phyloP scores from a whole-genome alignment of 2,113 vertebrate genomes.

The Tursiops truncatus region DNA sequence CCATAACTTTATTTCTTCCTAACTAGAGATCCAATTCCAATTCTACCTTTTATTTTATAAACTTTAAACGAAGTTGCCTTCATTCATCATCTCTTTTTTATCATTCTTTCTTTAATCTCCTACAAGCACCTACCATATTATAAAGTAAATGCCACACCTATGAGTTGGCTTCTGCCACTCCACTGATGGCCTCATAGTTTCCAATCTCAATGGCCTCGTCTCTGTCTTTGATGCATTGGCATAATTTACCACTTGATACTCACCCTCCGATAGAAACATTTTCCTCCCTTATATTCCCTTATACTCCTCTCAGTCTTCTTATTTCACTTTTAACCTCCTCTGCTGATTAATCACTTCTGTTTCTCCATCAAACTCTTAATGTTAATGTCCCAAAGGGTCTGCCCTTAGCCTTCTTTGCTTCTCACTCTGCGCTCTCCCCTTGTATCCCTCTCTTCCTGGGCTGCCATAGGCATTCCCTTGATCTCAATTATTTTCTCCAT shows the following conservation, averaged over 20 bases:
- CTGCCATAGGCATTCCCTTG: background rate
- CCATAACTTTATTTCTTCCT: background rate
- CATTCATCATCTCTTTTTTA: background rate
- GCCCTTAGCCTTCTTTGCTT: background rate
- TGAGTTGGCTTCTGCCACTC: background rate
- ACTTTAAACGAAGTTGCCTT: background rate
- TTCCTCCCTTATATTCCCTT: background rate
- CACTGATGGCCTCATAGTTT: background rate
- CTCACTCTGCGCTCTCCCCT: background rate
- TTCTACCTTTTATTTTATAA: background rate
- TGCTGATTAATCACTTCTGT: conserved; percentile 3
- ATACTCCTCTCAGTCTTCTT: background rate
- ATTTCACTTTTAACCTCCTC: background rate
- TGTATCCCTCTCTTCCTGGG: background rate
- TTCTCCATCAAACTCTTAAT: background rate
- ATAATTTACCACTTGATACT: background rate
- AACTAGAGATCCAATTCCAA: background rate
- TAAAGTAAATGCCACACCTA: background rate
- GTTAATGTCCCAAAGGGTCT: background rate
- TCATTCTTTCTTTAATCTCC: background rate
- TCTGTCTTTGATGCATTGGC: background rate
- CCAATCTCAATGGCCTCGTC: background rate
- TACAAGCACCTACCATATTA: background rate
- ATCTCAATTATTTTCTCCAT: background rate
- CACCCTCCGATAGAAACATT: background rate